A percentile compares a stretch with the other conserved stretches of the same genome.
Conservation (phyloP, 2,797 vertebrate species). For the Peromyscus eremicus region DNA sequence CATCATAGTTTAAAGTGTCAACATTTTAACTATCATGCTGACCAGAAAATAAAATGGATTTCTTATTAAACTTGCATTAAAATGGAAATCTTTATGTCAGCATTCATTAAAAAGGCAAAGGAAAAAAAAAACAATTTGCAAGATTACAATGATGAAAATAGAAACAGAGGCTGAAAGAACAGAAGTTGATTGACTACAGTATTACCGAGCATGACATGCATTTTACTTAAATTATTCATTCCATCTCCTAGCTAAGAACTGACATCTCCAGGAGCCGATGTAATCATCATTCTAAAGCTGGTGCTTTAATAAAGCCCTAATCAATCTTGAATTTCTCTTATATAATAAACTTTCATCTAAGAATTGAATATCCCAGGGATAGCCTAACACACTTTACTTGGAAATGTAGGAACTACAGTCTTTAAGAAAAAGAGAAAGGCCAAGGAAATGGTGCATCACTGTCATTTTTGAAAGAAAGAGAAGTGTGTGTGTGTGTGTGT, state of each 20-base stretch:
- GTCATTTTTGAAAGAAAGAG: neutral
- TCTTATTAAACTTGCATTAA: conserved; percentile 65
- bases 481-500: neutral
- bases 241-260: conserved; percentile 46
- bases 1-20: neutral
- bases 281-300: conserved; percentile 69
- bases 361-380: neutral
- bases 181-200: conserved; percentile 71
- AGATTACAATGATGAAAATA: conserved; percentile 72
- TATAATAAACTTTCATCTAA: conserved; percentile 52
- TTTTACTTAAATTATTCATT: conserved; percentile 74
- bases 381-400: neutral
- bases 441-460: neutral
- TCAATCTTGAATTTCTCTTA: conserved; percentile 65
- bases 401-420: neutral
- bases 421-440: neutral
- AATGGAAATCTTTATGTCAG: conserved; percentile 64
- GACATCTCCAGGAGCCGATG: conserved; percentile 22
- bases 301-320: conserved; percentile 70
- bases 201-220: conserved; percentile 50
- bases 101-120: conserved; percentile 73
- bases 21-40: conserved; percentile 42
- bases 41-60: conserved; percentile 53
- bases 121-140: conserved; percentile 64
- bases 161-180: conserved; percentile 61